A percentile compares a stretch with the other conserved stretches of the same genome.
Conservation (phyloP, 1,140 invertebrate genomes). For the Drosophila ogumai region DNA sequence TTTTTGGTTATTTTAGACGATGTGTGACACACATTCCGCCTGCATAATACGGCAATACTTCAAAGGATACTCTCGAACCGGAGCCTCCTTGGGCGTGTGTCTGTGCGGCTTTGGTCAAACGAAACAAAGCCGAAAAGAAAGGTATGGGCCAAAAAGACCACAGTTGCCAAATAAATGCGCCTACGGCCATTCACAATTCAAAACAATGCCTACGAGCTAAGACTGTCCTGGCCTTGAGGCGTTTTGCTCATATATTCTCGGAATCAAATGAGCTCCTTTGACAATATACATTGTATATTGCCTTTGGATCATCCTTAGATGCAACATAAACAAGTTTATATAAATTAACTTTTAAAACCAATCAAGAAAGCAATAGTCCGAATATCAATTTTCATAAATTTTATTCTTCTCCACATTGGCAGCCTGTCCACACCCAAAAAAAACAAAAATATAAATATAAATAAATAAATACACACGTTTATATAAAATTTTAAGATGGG, state of each 20-base stretch:
- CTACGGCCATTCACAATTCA: conserved; percentile 47
- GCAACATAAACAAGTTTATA: neutral
- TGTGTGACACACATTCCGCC: conserved; percentile 74
- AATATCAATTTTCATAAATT: neutral
- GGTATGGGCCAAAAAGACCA: conserved; percentile 21
- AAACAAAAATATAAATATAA: neutral
- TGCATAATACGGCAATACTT: conserved; percentile 65
- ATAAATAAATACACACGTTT: neutral
- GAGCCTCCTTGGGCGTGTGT: conserved; percentile 27
- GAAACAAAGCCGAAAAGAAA: conserved; percentile 34
- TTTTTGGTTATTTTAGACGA: conserved; percentile 62
- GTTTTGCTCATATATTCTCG: conserved; percentile 36
- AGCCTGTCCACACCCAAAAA: conserved; percentile 15
- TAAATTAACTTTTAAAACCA: neutral
- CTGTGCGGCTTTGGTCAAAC: conserved; percentile 46
- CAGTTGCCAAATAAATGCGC: conserved; percentile 37
- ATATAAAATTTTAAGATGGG: conserved; percentile 20
- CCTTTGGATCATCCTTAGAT: conserved; percentile 19
- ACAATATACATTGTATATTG: conserved; percentile 10
- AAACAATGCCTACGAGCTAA: conserved; percentile 39
- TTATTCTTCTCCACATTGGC: neutral
- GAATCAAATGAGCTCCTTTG: conserved; percentile 32
- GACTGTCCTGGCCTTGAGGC: conserved; percentile 34
- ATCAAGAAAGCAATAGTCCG: neutral
- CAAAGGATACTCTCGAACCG: conserved; percentile 57